Evolutionary conservation across 2,797 vertebrate species (phyloP).

Genomic region (Gymnocypris eckloni): DNA sequence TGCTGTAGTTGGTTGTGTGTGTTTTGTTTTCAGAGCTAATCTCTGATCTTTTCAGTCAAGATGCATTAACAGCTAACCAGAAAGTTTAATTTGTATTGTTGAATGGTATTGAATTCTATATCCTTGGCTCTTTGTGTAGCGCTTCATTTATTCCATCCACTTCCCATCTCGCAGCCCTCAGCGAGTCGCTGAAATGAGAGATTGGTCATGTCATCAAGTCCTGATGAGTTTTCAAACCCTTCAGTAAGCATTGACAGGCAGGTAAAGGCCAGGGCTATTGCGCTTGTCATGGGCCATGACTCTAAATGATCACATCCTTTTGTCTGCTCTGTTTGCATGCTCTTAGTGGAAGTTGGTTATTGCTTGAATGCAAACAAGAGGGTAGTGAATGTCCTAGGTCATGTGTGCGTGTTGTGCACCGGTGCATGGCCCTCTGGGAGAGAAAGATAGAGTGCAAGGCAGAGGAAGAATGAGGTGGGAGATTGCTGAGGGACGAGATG

Average conservation of each 20-base stretch:
- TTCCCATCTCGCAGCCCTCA: slow-evolving; percentile 34
- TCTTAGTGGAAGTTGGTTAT: slow-evolving; percentile 56
- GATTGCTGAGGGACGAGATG: slow-evolving; percentile 37
- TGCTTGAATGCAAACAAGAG: slow-evolving; percentile 64
- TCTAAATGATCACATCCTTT: slow-evolving; percentile 56
- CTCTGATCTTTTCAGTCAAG: neutral
- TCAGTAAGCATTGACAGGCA: slow-evolving; percentile 60
- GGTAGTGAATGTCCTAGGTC: slow-evolving; percentile 34
- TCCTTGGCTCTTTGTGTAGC: slow-evolving; percentile 26
- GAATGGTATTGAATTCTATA: slow-evolving; percentile 32
- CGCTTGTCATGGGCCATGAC: slow-evolving; percentile 47
- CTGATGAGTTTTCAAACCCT: slow-evolving; percentile 58
- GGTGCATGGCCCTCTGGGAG: slow-evolving; percentile 50
- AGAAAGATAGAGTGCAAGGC: slow-evolving; percentile 25
- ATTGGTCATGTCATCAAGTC: slow-evolving; percentile 57
- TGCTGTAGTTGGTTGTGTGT: neutral
- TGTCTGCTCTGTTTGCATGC: slow-evolving; percentile 56
- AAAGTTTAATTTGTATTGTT: slow-evolving; percentile 39
- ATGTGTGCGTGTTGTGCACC: slow-evolving; percentile 48
- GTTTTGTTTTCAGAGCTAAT: neutral
- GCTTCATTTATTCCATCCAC: slow-evolving; percentile 39
- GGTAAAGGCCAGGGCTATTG: slow-evolving; percentile 53
- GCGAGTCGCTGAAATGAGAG: slow-evolving; percentile 56
- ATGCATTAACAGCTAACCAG: slow-evolving; percentile 25
- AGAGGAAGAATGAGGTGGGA: slow-evolving; percentile 43